A percentile compares a stretch with the other conserved stretches of the same genome.
Conservation (phyloP, 2,888 invertebrate genomes). For the Conistra vaccinii region DNA sequence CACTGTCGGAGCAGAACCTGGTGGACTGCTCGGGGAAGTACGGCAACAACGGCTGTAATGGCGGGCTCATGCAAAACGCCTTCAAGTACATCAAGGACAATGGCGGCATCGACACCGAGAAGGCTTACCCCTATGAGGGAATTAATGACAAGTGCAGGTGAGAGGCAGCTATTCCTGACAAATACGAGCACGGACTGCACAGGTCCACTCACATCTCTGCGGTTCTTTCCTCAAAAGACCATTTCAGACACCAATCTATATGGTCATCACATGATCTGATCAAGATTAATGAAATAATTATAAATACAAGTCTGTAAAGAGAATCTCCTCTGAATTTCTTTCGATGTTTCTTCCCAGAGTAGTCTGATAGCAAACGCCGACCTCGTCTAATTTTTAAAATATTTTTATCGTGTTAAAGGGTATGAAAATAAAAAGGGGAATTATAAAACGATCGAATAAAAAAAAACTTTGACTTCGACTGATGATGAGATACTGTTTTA, state of each 20-base stretch:
- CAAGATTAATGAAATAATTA: too few relatives aligned
- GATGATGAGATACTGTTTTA: too few relatives aligned
- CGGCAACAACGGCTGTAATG: constrained; percentile 97
- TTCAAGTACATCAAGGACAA: constrained; percentile 96
- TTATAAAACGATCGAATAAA: too few relatives aligned
- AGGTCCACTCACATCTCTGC: not conserved
- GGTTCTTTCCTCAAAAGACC: not conserved
- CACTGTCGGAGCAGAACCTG: constrained; percentile 97
- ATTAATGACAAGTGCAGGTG: constrained; percentile 93
- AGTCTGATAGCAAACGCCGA: too few relatives aligned
- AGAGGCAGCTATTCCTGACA: not conserved
- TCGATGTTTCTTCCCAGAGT: too few relatives aligned
- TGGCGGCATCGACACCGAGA: constrained; percentile 97
- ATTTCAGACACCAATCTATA: not conserved
- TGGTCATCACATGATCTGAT: not conserved
- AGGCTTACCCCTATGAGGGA: constrained; percentile 96
- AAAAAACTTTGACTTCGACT: too few relatives aligned
- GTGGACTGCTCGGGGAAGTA: constrained; percentile 96
- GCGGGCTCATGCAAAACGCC: constrained; percentile 95
- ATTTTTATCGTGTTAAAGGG: too few relatives aligned
- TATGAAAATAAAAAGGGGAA: too few relatives aligned
- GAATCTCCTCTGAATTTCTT: not conserved
- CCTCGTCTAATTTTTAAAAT: too few relatives aligned
- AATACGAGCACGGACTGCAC: not conserved
- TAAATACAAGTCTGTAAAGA: too few relatives aligned